phyloP scores from a whole-genome alignment of 2,113 vertebrate species.

The Carassius carassius region DNA sequence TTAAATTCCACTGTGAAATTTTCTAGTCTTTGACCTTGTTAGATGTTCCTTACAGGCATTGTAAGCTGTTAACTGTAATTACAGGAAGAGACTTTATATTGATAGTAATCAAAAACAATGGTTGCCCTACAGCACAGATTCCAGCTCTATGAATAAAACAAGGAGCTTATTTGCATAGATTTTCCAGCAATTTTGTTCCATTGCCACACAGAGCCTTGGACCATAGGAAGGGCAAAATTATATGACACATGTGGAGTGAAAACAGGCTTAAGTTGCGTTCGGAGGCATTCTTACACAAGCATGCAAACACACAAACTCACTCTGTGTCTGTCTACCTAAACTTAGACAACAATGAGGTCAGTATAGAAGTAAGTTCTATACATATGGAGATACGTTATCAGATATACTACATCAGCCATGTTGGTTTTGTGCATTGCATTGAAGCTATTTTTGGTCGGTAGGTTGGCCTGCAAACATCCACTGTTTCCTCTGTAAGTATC shows the following conservation, averaged over 20 bases:
- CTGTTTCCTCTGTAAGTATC: neutral
- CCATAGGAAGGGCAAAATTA: slow-evolving; percentile 18
- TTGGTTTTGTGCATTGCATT: neutral
- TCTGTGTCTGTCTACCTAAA: slow-evolving; percentile 4
- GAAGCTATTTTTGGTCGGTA: neutral
- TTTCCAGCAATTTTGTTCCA: slow-evolving; percentile 24
- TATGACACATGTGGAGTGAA: slow-evolving; percentile 39
- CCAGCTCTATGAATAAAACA: slow-evolving; percentile 40
- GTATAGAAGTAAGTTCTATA: too few species aligned
- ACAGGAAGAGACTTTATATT: slow-evolving; percentile 17
- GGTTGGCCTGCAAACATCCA: neutral
- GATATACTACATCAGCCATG: too few species aligned
- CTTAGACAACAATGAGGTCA: neutral
- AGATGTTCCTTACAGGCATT: neutral
- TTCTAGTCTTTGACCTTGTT: neutral
- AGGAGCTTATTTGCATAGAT: slow-evolving; percentile 31
- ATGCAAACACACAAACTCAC: neutral
- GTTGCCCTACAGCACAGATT: slow-evolving; percentile 6
- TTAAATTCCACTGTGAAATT: neutral
- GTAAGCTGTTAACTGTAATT: slow-evolving; percentile 45
- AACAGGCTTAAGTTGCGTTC: neutral
- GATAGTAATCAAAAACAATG: slow-evolving; percentile 25
- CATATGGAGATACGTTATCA: too few species aligned
- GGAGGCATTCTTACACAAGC: slow-evolving; percentile 33
- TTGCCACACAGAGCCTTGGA: slow-evolving; percentile 3